Conservation (phyloP, 2,797 vertebrate genomes). For the Anableps anableps region DNA sequence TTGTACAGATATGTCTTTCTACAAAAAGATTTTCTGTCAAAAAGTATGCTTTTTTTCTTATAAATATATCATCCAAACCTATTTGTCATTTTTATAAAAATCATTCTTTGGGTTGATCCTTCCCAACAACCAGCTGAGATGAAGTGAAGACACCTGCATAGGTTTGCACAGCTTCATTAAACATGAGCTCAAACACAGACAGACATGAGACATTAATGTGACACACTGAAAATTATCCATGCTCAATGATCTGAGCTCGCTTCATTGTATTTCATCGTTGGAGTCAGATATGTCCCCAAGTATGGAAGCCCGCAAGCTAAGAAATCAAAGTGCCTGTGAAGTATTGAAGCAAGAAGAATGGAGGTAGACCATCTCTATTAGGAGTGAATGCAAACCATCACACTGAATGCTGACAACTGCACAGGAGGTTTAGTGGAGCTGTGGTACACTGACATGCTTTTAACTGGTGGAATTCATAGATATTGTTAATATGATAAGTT, state of each 20-base stretch:
- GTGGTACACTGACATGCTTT: constrained; percentile 1
- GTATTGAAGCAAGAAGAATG: constrained; percentile 66
- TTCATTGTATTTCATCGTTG: constrained; percentile 20
- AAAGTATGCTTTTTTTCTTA: constrained; percentile 77
- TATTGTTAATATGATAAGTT: constrained; percentile 1
- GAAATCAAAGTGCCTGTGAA: constrained; percentile 67
- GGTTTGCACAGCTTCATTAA: constrained; percentile 73
- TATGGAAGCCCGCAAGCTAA: constrained; percentile 69
- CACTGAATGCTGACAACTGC: constrained; percentile 27
- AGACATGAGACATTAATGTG: constrained; percentile 51
- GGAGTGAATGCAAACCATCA: constrained; percentile 19
- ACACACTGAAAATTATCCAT: constrained; percentile 27
- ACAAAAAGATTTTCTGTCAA: constrained; percentile 77
- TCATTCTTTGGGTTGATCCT: constrained; percentile 84
- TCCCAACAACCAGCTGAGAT: constrained; percentile 77
- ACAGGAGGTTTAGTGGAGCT: constrained; percentile 14
- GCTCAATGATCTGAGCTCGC: constrained; percentile 36
- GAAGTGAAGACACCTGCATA: constrained; percentile 82
- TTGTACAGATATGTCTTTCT: constrained; percentile 52
- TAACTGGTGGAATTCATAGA: not conserved
- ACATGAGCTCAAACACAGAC: constrained; percentile 47
- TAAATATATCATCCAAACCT: constrained; percentile 82
- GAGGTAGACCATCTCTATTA: constrained; percentile 66
- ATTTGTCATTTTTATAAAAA: constrained; percentile 62
- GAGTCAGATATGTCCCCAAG: constrained; percentile 41